These are phyloP conservation scores for Pyxicephalus adspersus DNA, from an alignment of 2,113 vertebrate species.

Conservation along the genomic window DNA sequence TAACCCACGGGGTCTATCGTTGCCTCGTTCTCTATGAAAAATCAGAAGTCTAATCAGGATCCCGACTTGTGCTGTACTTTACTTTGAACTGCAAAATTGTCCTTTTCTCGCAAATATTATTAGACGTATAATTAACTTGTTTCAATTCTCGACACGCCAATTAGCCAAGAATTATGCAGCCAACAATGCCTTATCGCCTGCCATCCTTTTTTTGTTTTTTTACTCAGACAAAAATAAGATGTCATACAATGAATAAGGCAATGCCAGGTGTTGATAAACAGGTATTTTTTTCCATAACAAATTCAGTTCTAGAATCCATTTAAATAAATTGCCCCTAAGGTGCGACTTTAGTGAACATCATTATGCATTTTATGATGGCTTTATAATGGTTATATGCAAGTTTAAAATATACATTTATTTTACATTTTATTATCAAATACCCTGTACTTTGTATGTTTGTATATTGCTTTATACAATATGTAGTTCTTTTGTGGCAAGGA, in stretches of 20 bases:
- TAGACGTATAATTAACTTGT: slow-evolving; percentile 40
- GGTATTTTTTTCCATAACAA: not conserved
- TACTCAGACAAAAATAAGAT: no score
- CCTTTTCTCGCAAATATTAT: slow-evolving; percentile 61
- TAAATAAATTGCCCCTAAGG: not conserved
- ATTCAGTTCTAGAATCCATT: not conserved
- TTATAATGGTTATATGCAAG: not conserved
- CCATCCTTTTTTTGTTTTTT: not conserved
- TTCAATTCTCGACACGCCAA: slow-evolving; percentile 2
- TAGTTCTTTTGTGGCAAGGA: not conserved
- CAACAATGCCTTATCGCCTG: slow-evolving; percentile 2
- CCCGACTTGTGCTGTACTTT: slow-evolving; percentile 62
- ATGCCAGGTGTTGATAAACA: not conserved
- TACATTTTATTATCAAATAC: not conserved
- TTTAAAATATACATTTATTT: not conserved
- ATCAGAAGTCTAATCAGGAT: slow-evolving; percentile 66
- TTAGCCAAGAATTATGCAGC: slow-evolving; percentile 29
- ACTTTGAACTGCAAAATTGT: slow-evolving; percentile 66
- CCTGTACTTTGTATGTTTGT: not conserved
- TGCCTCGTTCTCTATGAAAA: slow-evolving; percentile 61
- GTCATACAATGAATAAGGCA: not conserved
- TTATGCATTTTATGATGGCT: not conserved
- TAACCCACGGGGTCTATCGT: slow-evolving; percentile 66
- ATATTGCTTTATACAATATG: not conserved
- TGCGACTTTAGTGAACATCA: not conserved